Percentiles rank a stretch among this genome's conserved stretches.
phyloP scores from a whole-genome alignment of 1,140 invertebrate genomes.

The Procambarus virginalis region DNA sequence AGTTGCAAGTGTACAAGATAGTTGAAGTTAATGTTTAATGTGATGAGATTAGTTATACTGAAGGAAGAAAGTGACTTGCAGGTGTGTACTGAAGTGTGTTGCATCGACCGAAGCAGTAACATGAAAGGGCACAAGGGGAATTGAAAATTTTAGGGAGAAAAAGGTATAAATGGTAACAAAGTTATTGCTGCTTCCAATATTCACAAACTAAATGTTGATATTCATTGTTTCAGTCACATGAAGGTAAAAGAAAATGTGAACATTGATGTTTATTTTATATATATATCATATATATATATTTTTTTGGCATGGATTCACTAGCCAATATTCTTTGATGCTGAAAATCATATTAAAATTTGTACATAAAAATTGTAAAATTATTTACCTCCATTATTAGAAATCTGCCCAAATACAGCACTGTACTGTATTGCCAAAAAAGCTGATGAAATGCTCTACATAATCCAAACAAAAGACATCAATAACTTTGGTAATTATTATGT shows the following conservation, averaged over 20 bases:
- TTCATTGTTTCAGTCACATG: not conserved
- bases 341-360: conserved; percentile 48
- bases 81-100: too few species aligned
- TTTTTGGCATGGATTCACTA: conserved; percentile 60
- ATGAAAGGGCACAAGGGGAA: too few species aligned
- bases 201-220: too few species aligned
- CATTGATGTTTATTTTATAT: conserved; percentile 20
- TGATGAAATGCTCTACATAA: conserved; percentile 37
- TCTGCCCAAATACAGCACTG: conserved; percentile 16
- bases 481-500: conserved; percentile 15
- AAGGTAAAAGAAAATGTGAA: not conserved
- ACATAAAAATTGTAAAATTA: conserved; percentile 44
- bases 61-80: too few species aligned
- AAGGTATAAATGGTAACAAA: too few species aligned
- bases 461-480: conserved; percentile 29
- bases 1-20: too few species aligned
- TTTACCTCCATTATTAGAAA: conserved; percentile 16
- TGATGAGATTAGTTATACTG: too few species aligned
- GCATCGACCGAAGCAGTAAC: too few species aligned
- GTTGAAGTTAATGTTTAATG: too few species aligned
- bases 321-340: conserved; percentile 51
- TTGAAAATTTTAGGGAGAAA: too few species aligned
- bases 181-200: too few species aligned
- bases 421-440: not conserved
- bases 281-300: not conserved